Conservation (phyloP, 2,797 vertebrate genomes). For the Micromesistius poutassou region DNA sequence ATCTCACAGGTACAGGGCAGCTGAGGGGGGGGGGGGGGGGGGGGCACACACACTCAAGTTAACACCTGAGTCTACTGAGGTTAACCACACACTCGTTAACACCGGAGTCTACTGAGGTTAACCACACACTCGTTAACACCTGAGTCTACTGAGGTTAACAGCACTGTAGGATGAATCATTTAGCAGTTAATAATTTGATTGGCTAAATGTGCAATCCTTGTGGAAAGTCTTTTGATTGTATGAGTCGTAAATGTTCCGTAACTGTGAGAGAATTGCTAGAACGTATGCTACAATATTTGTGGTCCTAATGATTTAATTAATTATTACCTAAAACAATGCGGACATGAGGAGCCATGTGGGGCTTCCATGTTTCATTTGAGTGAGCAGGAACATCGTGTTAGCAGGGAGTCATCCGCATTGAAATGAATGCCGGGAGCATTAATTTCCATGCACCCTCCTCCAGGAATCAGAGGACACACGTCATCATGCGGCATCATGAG, state of each 20-base stretch:
- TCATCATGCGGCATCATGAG: neutral
- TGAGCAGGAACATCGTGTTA: neutral
- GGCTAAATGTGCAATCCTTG: too few relatives aligned
- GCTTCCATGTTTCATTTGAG: neutral
- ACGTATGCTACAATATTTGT: slow-evolving; percentile 67
- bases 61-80: too few relatives aligned
- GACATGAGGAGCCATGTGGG: neutral
- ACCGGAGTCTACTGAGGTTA: too few relatives aligned
- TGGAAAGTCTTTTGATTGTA: too few relatives aligned
- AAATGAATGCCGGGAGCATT: neutral
- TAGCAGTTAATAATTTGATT: neutral
- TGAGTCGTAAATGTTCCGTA: too few relatives aligned
- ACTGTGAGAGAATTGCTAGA: slow-evolving; percentile 57
- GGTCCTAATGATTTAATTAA: slow-evolving; percentile 6
- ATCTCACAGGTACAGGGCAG: slow-evolving; percentile 87
- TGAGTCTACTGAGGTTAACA: too few relatives aligned
- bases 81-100: neutral
- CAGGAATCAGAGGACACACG: neutral
- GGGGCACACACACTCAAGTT: neutral
- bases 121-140: neutral
- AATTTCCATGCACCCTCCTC: neutral
- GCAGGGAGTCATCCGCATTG: neutral
- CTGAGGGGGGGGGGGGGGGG: slow-evolving; percentile 54
- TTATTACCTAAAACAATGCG: neutral
- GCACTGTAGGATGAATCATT: neutral